Evolutionary conservation across 1,140 invertebrate genomes (phyloP).

Genomic region (Coenobita brevimanus): DNA sequence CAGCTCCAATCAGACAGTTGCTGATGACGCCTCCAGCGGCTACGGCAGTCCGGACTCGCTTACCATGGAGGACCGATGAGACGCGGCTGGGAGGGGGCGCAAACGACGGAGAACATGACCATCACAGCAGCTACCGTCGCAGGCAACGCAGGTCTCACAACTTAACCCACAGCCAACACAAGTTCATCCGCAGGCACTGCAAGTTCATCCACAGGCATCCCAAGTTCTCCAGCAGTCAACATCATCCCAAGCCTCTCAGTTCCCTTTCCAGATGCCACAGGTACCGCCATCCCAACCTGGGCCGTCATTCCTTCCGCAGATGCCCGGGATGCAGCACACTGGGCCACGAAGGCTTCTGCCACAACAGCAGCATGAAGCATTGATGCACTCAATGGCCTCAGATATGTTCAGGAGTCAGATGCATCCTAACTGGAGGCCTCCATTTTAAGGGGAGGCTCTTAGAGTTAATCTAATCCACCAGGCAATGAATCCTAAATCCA

Average conservation of each 20-base stretch:
- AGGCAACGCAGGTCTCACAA: constrained; percentile 22
- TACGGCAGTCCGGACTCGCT: constrained; percentile 70
- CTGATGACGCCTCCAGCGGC: constrained; percentile 69
- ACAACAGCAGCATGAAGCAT: neutral
- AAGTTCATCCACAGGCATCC: constrained; percentile 2
- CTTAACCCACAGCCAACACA: neutral
- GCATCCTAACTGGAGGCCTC: constrained; percentile 35
- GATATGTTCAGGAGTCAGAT: constrained; percentile 34
- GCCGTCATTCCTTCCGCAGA: neutral
- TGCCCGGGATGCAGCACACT: constrained; percentile 8
- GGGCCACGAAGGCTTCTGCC: neutral
- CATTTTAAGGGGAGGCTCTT: neutral
- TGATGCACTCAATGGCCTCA: constrained; percentile 11
- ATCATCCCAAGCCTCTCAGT: constrained; percentile 28
- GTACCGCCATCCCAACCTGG: constrained; percentile 5
- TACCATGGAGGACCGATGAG: constrained; percentile 70
- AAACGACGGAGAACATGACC: constrained; percentile 64
- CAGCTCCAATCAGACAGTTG: constrained; percentile 58
- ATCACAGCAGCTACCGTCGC: constrained; percentile 42
- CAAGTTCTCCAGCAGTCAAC: constrained; percentile 27
- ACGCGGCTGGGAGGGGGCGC: constrained; percentile 68
- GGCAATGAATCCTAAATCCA: too few relatives aligned
- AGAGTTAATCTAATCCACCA: neutral
- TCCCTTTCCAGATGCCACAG: constrained; percentile 38
- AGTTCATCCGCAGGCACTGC: constrained; percentile 13